These are phyloP conservation scores for Nowickia ferox DNA, from an alignment of 2,888 invertebrate species.

Conservation along the genomic window DNA sequence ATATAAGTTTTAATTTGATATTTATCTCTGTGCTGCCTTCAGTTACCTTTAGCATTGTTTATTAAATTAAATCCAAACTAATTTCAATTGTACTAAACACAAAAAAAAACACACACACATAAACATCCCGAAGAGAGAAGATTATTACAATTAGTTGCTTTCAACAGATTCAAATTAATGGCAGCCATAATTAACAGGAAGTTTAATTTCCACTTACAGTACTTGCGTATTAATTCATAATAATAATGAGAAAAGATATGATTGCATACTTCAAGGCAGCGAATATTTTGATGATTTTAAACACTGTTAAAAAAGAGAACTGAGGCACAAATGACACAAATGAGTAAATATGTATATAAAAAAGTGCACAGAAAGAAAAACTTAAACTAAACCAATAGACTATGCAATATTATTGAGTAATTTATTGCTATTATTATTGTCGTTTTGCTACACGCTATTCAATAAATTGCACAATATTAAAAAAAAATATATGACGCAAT, in stretches of 20 bases:
- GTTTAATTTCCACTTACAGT: background rate
- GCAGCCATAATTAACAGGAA: background rate
- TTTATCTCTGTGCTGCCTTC: no score
- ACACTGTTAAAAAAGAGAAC: background rate
- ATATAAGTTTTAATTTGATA: no score
- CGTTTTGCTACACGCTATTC: no score
- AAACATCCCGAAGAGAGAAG: background rate
- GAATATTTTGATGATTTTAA: background rate
- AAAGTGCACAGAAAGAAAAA: background rate
- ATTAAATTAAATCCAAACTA: background rate
- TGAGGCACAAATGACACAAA: background rate
- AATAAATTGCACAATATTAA: no score
- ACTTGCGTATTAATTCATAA: background rate
- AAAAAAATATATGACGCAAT: no score
- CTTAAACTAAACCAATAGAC: no score
- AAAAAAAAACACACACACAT: background rate
- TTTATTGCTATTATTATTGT: no score
- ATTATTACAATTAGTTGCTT: background rate
- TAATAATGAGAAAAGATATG: background rate
- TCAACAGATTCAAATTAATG: conserved; percentile 16
- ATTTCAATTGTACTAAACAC: background rate
- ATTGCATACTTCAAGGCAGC: conserved; percentile 11
- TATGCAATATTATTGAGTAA: no score
- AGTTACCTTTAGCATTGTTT: background rate
- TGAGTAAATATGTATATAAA: background rate